phyloP scores from a whole-genome alignment of 2,113 vertebrate genomes.

The Alaudala cheleensis region DNA sequence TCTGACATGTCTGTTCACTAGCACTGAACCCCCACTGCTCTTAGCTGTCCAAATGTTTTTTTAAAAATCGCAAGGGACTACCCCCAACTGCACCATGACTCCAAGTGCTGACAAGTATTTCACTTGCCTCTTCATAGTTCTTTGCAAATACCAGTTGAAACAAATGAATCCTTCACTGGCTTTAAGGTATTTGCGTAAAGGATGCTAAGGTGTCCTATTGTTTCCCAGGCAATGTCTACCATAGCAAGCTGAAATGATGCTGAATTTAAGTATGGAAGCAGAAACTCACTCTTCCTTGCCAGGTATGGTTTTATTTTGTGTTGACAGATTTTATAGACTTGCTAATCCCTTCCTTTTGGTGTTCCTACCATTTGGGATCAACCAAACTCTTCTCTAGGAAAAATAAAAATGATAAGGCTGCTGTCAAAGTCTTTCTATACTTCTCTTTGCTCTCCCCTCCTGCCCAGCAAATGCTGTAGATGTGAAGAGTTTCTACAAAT shows the following conservation, averaged over 20 bases:
- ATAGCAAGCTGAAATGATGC: not conserved
- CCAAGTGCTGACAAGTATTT: not conserved
- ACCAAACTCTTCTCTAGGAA: not conserved
- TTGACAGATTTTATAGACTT: not conserved
- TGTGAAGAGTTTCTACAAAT: not conserved
- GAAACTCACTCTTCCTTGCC: not conserved
- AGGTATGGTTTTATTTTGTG: not conserved
- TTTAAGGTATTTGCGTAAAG: not conserved
- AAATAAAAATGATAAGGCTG: not conserved
- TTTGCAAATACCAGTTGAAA: not conserved
- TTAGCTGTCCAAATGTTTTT: not conserved
- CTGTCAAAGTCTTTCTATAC: not conserved
- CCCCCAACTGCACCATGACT: accelerated
- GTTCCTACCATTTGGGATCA: not conserved
- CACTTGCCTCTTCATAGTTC: not conserved
- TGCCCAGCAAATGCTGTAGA: not conserved
- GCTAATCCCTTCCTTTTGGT: not conserved
- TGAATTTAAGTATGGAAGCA: not conserved
- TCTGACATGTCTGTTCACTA: not conserved
- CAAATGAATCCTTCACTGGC: not conserved
- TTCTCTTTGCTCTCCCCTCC: not conserved
- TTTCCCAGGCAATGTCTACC: not conserved
- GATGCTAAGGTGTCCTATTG: not conserved
- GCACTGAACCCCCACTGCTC: not conserved
- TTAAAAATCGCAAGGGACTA: not conserved